Conservation (phyloP, 1,140 invertebrate species). For the Drosophila micromelanica region DNA sequence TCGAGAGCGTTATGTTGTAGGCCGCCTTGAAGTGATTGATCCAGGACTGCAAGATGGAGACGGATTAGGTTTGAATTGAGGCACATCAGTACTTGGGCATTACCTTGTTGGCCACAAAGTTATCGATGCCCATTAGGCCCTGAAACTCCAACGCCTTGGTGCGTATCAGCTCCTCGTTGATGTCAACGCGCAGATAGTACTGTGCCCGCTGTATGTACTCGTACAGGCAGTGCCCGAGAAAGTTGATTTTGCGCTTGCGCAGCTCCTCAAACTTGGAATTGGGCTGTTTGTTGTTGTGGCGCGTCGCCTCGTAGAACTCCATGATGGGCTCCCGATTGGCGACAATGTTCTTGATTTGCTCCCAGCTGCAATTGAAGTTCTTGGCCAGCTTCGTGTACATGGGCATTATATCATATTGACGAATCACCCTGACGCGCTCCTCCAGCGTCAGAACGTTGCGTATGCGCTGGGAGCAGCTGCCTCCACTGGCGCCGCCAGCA, state of each 20-base stretch:
- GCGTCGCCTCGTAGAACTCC: conserved; percentile 68
- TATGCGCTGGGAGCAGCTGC: conserved; percentile 53
- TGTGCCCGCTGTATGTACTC: conserved; percentile 76
- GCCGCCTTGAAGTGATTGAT: conserved; percentile 78
- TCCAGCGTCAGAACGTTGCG: conserved; percentile 75
- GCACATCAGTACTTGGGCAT: background rate
- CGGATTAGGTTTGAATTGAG: background rate
- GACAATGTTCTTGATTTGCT: conserved; percentile 80
- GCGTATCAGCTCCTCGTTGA: conserved; percentile 75
- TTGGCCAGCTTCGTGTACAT: conserved; percentile 78
- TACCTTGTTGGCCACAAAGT: conserved; percentile 73
- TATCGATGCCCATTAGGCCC: conserved; percentile 65
- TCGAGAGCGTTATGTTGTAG: conserved; percentile 73
- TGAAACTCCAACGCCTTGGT: conserved; percentile 73
- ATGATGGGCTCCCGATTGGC: conserved; percentile 71
- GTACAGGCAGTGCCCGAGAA: conserved; percentile 74
- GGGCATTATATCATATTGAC: conserved; percentile 72
- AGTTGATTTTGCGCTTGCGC: conserved; percentile 65
- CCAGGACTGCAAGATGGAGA: conserved; percentile 43
- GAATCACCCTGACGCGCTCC: conserved; percentile 70
- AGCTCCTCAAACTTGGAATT: conserved; percentile 56
- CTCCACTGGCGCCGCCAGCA: conserved; percentile 2
- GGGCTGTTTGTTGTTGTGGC: conserved; percentile 29
- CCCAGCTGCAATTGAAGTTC: conserved; percentile 81
- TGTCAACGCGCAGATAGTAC: conserved; percentile 59